A percentile compares a stretch with the other conserved stretches of the same genome.
These are phyloP conservation scores for Phengaris arion DNA, from an alignment of 2,888 invertebrate genomes.

Conservation along the genomic window DNA sequence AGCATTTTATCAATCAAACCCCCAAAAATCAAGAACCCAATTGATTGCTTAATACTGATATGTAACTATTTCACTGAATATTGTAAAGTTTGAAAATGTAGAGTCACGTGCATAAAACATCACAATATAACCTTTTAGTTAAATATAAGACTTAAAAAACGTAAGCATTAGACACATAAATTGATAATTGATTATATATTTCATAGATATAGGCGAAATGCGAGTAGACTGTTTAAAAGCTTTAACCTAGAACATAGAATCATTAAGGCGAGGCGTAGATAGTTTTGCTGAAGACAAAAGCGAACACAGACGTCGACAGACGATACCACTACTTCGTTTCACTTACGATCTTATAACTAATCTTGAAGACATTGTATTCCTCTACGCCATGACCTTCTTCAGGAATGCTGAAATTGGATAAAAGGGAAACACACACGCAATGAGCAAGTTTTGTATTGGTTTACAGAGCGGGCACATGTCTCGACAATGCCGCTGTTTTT, in stretches of 20 bases:
- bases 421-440: conserved; percentile 58
- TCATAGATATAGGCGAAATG: conserved; percentile 23
- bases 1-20: background rate
- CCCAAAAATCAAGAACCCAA: conserved; percentile 21
- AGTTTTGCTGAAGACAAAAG: conserved; percentile 34
- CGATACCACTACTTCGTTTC: conserved; percentile 40
- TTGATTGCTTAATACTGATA: background rate
- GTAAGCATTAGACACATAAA: conserved; percentile 28
- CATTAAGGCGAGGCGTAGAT: conserved; percentile 12
- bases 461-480: conserved; percentile 33
- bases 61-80: background rate
- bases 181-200: background rate
- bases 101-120: background rate
- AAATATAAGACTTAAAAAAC: conserved; percentile 7
- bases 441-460: conserved; percentile 27
- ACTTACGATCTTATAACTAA: conserved; percentile 81
- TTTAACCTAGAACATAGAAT: conserved; percentile 25
- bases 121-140: conserved; percentile 23
- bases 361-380: conserved; percentile 65
- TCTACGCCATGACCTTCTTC: conserved; percentile 87
- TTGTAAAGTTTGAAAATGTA: conserved; percentile 1
- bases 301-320: conserved; percentile 31
- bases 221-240: conserved; percentile 28
- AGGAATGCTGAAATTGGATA: conserved; percentile 85
- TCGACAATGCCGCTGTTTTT: conserved; percentile 29